phyloP scores from a whole-genome alignment of 2,888 invertebrate genomes.

The Meganola albula region DNA sequence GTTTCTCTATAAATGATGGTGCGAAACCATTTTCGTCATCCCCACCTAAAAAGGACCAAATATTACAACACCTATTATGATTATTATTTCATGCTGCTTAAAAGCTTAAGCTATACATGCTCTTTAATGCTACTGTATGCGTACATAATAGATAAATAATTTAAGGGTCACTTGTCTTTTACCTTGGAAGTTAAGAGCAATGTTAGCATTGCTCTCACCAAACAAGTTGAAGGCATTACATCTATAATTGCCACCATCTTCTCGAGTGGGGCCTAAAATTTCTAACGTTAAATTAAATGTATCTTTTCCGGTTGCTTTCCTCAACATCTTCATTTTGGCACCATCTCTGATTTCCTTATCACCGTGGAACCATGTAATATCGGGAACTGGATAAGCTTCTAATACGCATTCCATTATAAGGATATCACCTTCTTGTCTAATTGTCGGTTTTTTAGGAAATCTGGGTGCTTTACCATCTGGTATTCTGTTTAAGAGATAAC shows the following conservation, averaged over 20 bases:
- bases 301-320: constrained; percentile 93
- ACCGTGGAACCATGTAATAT: constrained; percentile 97
- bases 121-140: constrained; percentile 72
- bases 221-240: constrained; percentile 99
- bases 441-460: constrained; percentile 97
- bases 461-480: constrained; percentile 97
- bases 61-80: constrained; percentile 18
- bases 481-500: constrained; percentile 83
- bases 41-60: constrained; percentile 81
- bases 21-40: constrained; percentile 95
- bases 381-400: constrained; percentile 96
- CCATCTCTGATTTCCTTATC: constrained; percentile 90
- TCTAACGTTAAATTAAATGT: constrained; percentile 94
- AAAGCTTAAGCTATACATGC: constrained; percentile 67
- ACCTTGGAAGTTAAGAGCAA: constrained; percentile 99
- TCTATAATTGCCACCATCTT: constrained; percentile 98
- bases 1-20: constrained; percentile 98
- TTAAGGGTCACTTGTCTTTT: constrained; percentile 50
- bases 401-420: constrained; percentile 97
- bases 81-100: constrained; percentile 54
- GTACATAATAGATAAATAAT: constrained; percentile 49
- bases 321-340: constrained; percentile 92
- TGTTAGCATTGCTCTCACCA: constrained; percentile 99
- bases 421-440: constrained; percentile 94
- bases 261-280: constrained; percentile 95